These are phyloP conservation scores for Falcunculus frontatus DNA, from an alignment of 2,113 vertebrate species.

Conservation along the genomic window DNA sequence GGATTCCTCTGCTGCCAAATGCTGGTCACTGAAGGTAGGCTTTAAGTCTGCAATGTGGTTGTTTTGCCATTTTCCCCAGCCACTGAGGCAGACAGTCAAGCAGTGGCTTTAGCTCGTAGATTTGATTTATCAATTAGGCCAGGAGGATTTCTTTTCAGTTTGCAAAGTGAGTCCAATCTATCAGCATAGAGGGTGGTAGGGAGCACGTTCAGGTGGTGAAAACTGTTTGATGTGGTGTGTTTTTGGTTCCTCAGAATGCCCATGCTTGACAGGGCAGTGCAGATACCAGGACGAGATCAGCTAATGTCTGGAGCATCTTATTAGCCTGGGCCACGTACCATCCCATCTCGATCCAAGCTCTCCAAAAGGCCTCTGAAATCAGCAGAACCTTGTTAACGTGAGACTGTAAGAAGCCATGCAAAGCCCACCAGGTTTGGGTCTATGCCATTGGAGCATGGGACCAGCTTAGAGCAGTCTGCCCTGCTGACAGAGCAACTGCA, in stretches of 20 bases:
- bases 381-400: background rate
- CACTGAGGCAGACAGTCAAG: background rate
- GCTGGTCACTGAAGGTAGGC: background rate
- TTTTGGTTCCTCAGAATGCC: background rate
- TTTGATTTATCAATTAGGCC: background rate
- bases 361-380: background rate
- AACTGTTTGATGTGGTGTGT: background rate
- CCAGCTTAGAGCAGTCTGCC: background rate
- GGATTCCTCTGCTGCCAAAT: background rate
- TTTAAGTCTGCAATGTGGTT: background rate
- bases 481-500: background rate
- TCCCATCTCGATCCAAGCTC: background rate
- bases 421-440: background rate
- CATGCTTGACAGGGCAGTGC: background rate
- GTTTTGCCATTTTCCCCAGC: background rate
- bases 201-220: background rate
- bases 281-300: background rate
- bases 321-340: fast-evolving
- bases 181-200: background rate
- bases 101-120: background rate
- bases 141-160: background rate
- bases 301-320: background rate
- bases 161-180: background rate
- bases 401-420: fast-evolving
- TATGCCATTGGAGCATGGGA: fast-evolving